Conservation (phyloP, 2,113 vertebrate species). For the Microtus pennsylvanicus region DNA sequence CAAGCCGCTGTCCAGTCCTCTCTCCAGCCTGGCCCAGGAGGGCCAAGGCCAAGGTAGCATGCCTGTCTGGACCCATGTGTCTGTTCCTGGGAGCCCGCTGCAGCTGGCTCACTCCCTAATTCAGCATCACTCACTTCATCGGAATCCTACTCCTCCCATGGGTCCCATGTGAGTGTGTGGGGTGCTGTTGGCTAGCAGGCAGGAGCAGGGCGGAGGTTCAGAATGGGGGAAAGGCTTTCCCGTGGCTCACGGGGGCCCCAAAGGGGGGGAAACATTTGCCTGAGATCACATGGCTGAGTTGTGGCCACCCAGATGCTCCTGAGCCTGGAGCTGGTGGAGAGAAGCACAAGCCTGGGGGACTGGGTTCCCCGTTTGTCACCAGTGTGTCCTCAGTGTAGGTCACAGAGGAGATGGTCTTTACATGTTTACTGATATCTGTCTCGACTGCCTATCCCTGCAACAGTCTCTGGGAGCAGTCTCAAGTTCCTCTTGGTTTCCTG, state of each 20-base stretch:
- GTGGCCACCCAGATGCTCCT: background rate
- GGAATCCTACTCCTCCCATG: background rate
- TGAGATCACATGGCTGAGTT: background rate
- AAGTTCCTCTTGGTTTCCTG: background rate
- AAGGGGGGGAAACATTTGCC: background rate
- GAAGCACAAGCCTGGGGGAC: background rate
- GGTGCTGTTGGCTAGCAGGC: background rate
- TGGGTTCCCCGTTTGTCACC: background rate
- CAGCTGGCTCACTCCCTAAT: conserved; percentile 34
- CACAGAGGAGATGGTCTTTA: background rate
- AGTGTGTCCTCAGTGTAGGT: background rate
- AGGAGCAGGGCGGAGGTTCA: background rate
- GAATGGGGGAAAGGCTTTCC: background rate
- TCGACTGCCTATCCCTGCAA: background rate
- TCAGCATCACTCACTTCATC: background rate
- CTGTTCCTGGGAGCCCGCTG: background rate
- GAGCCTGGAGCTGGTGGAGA: background rate
- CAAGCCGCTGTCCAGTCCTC: background rate
- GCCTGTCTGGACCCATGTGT: background rate
- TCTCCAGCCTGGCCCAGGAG: background rate
- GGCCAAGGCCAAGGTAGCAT: background rate
- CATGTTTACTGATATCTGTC: conserved; percentile 13
- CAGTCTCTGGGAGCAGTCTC: background rate
- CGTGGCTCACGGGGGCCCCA: background rate
- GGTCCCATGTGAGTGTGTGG: background rate